These are phyloP conservation scores for Chunga burmeisteri DNA, from an alignment of 2,113 vertebrate genomes.

Conservation along the genomic window DNA sequence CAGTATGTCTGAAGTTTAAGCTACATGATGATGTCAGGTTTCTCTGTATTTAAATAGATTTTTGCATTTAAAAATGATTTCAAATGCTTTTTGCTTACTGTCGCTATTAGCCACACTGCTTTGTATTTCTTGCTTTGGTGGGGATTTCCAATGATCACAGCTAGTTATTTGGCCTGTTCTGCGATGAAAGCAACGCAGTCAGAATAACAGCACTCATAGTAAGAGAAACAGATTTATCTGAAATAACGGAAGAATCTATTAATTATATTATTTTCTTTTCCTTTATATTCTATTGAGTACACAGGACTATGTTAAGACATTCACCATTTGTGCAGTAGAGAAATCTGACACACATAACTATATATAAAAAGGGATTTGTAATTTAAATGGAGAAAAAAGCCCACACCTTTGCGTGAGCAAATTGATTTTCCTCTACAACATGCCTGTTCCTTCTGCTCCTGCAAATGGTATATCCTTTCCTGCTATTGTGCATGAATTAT, in stretches of 20 bases:
- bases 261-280: not conserved
- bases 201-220: not conserved
- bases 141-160: not conserved
- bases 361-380: not conserved
- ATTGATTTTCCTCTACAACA: not conserved
- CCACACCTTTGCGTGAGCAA: not conserved
- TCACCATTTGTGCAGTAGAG: not conserved
- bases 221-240: not conserved
- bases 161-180: not conserved
- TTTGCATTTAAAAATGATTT: not conserved
- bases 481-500: not conserved
- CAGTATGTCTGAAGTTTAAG: not conserved
- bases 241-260: not conserved
- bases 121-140: not conserved
- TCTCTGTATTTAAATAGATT: not conserved
- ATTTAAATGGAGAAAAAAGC: not conserved
- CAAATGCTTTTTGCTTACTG: not conserved
- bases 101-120: not conserved
- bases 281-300: not conserved
- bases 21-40: not conserved
- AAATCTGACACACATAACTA: not conserved
- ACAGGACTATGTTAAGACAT: not conserved
- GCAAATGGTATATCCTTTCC: not conserved
- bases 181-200: not conserved
- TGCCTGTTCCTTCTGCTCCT: not conserved